phyloP scores from a whole-genome alignment of 2,797 vertebrate genomes.

The Synaphobranchus kaupii region DNA sequence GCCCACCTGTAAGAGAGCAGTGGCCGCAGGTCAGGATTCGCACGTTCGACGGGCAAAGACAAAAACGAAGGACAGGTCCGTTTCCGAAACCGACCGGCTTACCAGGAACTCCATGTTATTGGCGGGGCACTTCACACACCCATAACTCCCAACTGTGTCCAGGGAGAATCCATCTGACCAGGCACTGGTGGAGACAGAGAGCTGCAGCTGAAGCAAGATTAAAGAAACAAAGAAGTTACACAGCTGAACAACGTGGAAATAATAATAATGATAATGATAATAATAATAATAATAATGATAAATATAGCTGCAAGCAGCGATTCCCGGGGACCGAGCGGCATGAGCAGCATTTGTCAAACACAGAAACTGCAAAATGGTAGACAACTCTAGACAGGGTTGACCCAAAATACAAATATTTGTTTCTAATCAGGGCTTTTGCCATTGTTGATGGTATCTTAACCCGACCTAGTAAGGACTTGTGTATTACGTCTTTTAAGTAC shows the following conservation, averaged over 20 bases:
- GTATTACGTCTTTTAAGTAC: no score
- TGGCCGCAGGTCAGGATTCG: neutral
- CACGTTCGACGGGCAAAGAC: neutral
- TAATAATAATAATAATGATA: no score
- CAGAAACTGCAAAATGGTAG: no score
- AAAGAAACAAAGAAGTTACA: neutral
- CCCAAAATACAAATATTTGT: no score
- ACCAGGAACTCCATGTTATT: conserved; percentile 89
- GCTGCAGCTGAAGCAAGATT: conserved; percentile 79
- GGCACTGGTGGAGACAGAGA: conserved; percentile 88
- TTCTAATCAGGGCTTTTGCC: no score
- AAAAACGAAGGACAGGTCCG: neutral
- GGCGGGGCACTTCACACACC: conserved; percentile 89
- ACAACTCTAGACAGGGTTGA: no score
- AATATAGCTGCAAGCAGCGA: no score
- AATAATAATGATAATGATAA: neutral
- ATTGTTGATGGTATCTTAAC: no score
- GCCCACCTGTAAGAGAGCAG: conserved; percentile 77
- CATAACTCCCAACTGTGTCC: conserved; percentile 94
- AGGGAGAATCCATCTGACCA: conserved; percentile 93
- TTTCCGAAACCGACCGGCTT: conserved; percentile 42
- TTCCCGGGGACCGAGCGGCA: no score
- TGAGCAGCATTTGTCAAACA: no score
- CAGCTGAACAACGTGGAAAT: neutral
- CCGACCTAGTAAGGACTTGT: no score